These are phyloP conservation scores for Martes martes DNA, from an alignment of 2,113 vertebrate species.

Conservation along the genomic window DNA sequence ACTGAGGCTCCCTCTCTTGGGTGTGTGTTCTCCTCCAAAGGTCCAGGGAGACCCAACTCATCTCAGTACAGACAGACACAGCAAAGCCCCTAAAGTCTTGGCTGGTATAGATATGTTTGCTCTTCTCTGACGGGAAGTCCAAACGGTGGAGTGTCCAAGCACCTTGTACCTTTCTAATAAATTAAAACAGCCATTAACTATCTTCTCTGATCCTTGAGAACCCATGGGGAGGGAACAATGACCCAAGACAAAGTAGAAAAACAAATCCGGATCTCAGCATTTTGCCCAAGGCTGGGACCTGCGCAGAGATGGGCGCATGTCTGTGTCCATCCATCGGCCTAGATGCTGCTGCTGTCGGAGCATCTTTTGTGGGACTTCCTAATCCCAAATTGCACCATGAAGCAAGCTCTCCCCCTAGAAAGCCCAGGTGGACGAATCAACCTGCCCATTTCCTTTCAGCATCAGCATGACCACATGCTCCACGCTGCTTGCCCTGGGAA, in stretches of 20 bases:
- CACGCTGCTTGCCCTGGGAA: slow-evolving; percentile 93
- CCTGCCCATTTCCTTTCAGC: slow-evolving; percentile 81
- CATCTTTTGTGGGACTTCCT: not conserved
- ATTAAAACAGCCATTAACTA: not conserved
- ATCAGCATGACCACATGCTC: slow-evolving; percentile 98
- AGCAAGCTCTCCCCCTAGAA: not conserved
- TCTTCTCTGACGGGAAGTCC: not conserved
- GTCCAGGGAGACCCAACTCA: not conserved
- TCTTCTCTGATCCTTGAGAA: not conserved
- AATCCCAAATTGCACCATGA: not conserved
- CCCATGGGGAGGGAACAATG: not conserved
- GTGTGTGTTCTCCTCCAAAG: not conserved
- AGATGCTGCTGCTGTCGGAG: not conserved
- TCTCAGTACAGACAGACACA: fast-evolving
- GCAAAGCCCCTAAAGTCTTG: fast-evolving
- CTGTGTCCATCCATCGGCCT: not conserved
- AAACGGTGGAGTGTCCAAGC: not conserved
- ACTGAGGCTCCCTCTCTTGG: not conserved
- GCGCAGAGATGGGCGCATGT: not conserved
- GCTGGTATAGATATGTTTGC: not conserved
- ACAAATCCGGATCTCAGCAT: not conserved
- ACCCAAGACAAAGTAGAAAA: not conserved
- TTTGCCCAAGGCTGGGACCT: not conserved
- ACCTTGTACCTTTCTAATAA: not conserved
- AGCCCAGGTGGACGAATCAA: not conserved